Evolutionary conservation across 2,888 invertebrate species (phyloP).

Genomic region (Tethea ocularis): DNA sequence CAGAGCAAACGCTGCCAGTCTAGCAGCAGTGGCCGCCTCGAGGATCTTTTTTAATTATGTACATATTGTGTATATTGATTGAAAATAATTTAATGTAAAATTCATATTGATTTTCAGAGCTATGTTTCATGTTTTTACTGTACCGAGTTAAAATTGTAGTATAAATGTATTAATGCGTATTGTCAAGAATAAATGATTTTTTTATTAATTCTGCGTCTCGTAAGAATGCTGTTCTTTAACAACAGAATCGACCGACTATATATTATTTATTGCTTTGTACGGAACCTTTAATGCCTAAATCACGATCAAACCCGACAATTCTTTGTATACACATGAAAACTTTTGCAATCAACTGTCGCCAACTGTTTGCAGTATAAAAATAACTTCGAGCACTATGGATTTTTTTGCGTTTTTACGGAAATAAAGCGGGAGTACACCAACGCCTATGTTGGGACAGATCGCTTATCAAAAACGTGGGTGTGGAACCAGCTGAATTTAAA

Average conservation of each 20-base stretch:
- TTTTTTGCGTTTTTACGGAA: conserved; percentile 21
- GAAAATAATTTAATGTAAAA: too few species aligned
- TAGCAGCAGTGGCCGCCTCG: too few species aligned
- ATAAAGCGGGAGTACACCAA: not conserved
- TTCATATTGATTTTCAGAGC: too few species aligned
- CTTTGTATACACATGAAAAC: conserved; percentile 44
- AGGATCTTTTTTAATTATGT: too few species aligned
- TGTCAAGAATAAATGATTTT: too few species aligned
- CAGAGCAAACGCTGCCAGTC: too few species aligned
- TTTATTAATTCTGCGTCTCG: too few species aligned
- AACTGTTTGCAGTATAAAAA: conserved; percentile 38
- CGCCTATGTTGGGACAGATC: conserved; percentile 1
- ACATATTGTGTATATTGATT: too few species aligned
- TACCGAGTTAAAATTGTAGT: too few species aligned
- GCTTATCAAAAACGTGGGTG: conserved; percentile 2
- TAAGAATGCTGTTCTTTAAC: too few species aligned
- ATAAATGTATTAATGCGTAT: too few species aligned
- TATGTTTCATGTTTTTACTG: too few species aligned
- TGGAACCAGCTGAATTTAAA: not conserved
- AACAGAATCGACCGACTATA: not conserved
- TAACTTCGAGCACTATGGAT: conserved; percentile 38
- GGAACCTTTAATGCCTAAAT: conserved; percentile 8
- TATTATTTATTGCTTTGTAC: not conserved
- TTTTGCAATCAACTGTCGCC: conserved; percentile 50
- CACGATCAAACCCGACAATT: conserved; percentile 12